Conservation (phyloP, 2,888 invertebrate genomes). For the Netelia virgata region DNA sequence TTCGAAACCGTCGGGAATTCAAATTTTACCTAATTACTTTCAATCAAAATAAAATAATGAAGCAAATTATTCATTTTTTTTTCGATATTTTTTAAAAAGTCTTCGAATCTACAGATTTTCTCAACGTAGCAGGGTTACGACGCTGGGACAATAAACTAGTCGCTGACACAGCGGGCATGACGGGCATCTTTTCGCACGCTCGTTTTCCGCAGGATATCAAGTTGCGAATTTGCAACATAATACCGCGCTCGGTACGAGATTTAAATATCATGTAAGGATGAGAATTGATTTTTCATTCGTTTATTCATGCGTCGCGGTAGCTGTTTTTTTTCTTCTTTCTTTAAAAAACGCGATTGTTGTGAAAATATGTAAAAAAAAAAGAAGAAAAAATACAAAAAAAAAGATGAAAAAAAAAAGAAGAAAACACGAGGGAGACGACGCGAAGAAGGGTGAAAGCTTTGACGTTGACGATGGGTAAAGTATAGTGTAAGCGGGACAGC, state of each 20-base stretch:
- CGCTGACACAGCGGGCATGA: not conserved
- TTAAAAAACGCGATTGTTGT: slow-evolving; percentile 11
- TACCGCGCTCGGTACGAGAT: not conserved
- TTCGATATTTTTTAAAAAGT: too few species aligned
- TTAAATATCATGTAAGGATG: not conserved
- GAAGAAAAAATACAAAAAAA: slow-evolving; percentile 26
- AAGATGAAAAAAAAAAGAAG: slow-evolving; percentile 11
- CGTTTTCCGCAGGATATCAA: not conserved
- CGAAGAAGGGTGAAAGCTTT: slow-evolving; percentile 32
- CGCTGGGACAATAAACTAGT: not conserved
- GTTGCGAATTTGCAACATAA: not conserved
- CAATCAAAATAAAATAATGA: too few species aligned
- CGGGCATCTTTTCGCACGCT: not conserved
- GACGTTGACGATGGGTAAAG: slow-evolving; percentile 58
- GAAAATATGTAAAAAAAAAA: slow-evolving; percentile 27
- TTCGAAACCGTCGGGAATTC: too few species aligned
- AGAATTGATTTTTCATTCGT: slow-evolving; percentile 42
- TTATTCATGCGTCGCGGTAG: slow-evolving; percentile 19
- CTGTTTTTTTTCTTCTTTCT: not conserved
- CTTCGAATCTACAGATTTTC: too few species aligned
- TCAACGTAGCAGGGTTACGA: too few species aligned
- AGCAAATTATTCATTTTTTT: too few species aligned
- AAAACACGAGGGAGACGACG: not conserved
- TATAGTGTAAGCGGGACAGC: slow-evolving; percentile 21
- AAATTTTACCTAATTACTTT: too few species aligned